phyloP scores from a whole-genome alignment of 2,797 vertebrate species.

The Sebastes taczanowskii region DNA sequence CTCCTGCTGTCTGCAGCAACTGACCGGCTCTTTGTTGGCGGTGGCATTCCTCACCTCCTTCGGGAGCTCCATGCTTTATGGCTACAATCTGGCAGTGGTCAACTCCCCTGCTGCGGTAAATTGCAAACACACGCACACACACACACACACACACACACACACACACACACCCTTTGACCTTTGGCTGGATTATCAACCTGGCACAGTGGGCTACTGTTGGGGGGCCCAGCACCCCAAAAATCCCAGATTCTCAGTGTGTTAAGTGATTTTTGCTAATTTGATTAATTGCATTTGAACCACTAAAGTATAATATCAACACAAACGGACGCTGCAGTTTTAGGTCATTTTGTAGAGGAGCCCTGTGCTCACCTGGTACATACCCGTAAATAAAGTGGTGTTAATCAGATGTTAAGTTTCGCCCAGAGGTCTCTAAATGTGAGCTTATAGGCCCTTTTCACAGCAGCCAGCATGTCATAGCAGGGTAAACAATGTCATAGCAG shows the following conservation, averaged over 20 bases:
- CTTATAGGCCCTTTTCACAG: no score
- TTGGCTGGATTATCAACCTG: background rate
- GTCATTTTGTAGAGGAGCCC: no score
- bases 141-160: background rate
- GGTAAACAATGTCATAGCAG: no score
- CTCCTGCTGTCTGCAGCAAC: constrained; percentile 71
- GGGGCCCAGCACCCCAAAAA: background rate
- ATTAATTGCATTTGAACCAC: background rate
- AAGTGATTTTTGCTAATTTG: background rate
- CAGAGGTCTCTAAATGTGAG: no score
- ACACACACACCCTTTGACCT: no score
- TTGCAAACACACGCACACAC: background rate
- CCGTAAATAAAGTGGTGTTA: no score
- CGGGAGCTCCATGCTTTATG: constrained; percentile 93
- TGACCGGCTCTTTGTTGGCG: constrained; percentile 86
- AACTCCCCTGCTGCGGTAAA: constrained; percentile 90
- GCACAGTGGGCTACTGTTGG: background rate
- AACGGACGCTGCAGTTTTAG: no score
- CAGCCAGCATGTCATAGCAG: no score
- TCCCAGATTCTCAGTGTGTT: background rate
- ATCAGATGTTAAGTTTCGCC: no score
- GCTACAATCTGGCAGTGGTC: constrained; percentile 93
- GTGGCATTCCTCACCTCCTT: constrained; percentile 90
- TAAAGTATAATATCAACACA: no score
- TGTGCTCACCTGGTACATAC: no score